Percentiles rank a stretch among this genome's conserved stretches.
Conservation (phyloP, 2,797 vertebrate genomes). For the Sylvilagus floridanus region DNA sequence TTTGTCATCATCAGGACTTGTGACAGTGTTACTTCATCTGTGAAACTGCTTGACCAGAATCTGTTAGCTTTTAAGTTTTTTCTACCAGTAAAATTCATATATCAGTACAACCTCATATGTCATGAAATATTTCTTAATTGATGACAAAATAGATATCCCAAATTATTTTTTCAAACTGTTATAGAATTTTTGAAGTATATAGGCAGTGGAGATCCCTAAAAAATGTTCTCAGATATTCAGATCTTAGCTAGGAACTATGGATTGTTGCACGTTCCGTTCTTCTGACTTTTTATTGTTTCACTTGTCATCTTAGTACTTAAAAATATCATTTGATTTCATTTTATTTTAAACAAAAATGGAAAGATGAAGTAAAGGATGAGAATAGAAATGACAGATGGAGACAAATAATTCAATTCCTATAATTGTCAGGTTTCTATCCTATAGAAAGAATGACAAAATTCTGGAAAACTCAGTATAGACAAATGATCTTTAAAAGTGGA, state of each 20-base stretch:
- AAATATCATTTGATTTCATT: conserved; percentile 37
- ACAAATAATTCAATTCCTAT: conserved; percentile 38
- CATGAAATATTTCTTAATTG: conserved; percentile 20
- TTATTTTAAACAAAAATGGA: conserved; percentile 53
- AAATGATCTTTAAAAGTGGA: conserved; percentile 33
- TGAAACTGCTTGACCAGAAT: neutral
- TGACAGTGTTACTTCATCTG: neutral
- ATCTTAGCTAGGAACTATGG: neutral
- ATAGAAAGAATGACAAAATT: neutral
- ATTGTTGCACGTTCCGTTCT: neutral
- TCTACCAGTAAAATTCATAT: neutral
- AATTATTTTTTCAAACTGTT: neutral
- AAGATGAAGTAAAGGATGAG: conserved; percentile 33
- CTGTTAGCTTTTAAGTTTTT: neutral
- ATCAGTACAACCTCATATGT: neutral
- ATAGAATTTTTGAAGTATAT: neutral
- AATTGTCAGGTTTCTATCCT: neutral
- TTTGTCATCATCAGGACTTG: neutral
- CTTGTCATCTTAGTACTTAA: conserved; percentile 39
- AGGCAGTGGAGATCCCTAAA: neutral
- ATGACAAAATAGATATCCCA: neutral
- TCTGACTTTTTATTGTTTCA: conserved; percentile 29
- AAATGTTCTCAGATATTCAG: neutral
- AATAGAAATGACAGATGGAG: conserved; percentile 55
- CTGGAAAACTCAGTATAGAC: conserved; percentile 16